A percentile compares a stretch with the other conserved stretches of the same genome.
Conservation (phyloP, 2,113 vertebrate genomes). For the Elgaria multicarinata region DNA sequence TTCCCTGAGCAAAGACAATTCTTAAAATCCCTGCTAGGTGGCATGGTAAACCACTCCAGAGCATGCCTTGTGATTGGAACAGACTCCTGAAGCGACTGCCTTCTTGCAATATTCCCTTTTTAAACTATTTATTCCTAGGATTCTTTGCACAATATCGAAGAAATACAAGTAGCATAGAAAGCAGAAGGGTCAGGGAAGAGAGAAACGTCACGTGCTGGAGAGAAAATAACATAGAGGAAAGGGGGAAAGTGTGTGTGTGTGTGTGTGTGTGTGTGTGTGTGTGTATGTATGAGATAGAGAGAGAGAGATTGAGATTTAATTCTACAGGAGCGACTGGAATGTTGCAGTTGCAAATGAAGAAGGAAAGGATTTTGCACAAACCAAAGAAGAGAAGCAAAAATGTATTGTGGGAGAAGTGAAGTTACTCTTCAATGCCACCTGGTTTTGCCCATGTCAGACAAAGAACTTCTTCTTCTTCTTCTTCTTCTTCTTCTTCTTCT, state of each 20-base stretch:
- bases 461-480: too few species aligned
- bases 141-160: neutral
- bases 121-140: neutral
- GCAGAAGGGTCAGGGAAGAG: too few species aligned
- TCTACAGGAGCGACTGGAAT: neutral
- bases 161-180: neutral
- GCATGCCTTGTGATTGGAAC: neutral
- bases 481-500: too few species aligned
- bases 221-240: neutral
- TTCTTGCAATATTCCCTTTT: neutral
- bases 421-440: neutral
- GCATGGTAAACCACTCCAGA: neutral
- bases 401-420: too few species aligned
- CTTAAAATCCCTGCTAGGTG: conserved; percentile 25
- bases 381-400: neutral
- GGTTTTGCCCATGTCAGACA: neutral
- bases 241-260: neutral
- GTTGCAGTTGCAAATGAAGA: neutral
- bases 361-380: neutral
- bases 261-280: too few species aligned
- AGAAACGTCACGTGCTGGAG: neutral
- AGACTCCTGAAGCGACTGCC: neutral
- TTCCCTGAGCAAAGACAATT: conserved; percentile 1
- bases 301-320: neutral
- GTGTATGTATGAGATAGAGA: too few species aligned